Evolutionary conservation across 2,888 invertebrate genomes (phyloP).

Genomic region (Amphipoea oculea): DNA sequence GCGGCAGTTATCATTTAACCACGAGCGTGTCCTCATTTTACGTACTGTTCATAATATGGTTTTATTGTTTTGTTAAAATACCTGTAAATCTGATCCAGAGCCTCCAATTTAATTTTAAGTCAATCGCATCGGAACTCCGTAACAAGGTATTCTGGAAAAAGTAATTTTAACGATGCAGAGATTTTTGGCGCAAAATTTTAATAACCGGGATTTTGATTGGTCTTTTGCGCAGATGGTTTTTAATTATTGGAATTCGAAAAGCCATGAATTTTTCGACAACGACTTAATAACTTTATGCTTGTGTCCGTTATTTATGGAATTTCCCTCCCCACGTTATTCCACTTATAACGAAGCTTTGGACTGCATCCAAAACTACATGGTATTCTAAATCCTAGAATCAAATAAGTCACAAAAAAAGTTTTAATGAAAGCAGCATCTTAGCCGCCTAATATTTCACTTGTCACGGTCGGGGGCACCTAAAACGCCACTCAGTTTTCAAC

Average conservation of each 20-base stretch:
- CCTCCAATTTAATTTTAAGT: conserved; percentile 14
- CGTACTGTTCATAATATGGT: background rate
- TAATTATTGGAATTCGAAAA: conserved; percentile 27
- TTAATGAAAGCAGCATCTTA: conserved; percentile 69
- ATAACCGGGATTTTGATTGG: conserved; percentile 26
- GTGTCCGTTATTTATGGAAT: background rate
- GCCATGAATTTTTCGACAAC: conserved; percentile 10
- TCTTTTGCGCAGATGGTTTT: conserved; percentile 35
- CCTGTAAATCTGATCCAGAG: background rate
- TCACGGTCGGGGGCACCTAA: conserved; percentile 68
- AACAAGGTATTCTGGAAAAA: conserved; percentile 27
- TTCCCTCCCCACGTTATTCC: background rate
- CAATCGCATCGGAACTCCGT: conserved; percentile 10
- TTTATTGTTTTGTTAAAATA: background rate
- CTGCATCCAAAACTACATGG: background rate
- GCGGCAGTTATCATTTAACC: background rate
- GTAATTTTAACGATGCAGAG: conserved; percentile 37
- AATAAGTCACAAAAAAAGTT: background rate
- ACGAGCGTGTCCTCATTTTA: background rate
- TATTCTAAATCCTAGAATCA: background rate
- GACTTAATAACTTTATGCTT: background rate
- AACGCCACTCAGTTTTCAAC: conserved; percentile 73
- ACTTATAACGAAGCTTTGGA: background rate
- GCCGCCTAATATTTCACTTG: conserved; percentile 64
- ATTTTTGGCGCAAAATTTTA: conserved; percentile 13